Conservation (phyloP, 2,113 vertebrate species). For the Cyrtonyx montezumae region DNA sequence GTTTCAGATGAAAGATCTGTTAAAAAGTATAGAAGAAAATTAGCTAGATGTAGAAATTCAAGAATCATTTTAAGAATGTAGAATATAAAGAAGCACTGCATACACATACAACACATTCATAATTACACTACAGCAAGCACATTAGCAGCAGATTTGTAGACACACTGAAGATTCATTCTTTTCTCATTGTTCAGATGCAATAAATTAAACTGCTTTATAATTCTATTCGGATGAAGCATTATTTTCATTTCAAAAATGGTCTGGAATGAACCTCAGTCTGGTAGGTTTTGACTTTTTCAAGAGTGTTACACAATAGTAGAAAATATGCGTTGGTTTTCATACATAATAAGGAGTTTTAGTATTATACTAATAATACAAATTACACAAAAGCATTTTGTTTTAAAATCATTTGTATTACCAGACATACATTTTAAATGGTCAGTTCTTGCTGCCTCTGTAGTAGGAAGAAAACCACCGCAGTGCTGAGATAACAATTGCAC, state of each 20-base stretch:
- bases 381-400: not conserved
- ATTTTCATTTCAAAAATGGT: not conserved
- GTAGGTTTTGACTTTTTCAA: not conserved
- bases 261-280: not conserved
- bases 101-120: accelerated
- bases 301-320: not conserved
- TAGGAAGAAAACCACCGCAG: not conserved
- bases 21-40: conserved; percentile 14
- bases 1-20: conserved; percentile 95
- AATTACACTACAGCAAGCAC: not conserved
- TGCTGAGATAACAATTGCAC: not conserved
- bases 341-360: not conserved
- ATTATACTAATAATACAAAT: not conserved
- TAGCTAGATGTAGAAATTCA: not conserved
- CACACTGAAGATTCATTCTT: not conserved
- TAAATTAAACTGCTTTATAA: not conserved
- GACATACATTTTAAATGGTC: not conserved
- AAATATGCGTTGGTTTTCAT: not conserved
- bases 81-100: not conserved
- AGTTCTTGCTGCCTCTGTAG: not conserved
- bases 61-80: not conserved
- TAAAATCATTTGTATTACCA: not conserved
- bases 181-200: not conserved
- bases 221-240: not conserved
- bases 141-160: not conserved